Conservation (phyloP, 2,797 vertebrate genomes). For the Harpagifer antarcticus region DNA sequence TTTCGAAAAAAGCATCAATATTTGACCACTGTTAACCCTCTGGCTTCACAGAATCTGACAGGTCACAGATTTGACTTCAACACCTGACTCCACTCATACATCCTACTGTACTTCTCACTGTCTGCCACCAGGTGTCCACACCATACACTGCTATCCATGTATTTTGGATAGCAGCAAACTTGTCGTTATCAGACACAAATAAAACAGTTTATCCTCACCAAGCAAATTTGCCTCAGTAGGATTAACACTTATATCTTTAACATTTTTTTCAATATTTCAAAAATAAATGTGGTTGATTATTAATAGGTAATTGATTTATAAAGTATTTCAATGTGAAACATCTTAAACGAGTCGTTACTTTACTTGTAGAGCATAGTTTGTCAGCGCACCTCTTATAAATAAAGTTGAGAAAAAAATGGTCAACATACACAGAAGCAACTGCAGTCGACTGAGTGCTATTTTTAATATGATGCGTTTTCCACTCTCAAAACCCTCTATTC, state of each 20-base stretch:
- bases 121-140: constrained; percentile 50
- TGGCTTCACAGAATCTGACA: neutral
- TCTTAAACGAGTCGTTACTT: no score
- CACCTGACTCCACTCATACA: neutral
- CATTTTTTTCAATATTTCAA: no score
- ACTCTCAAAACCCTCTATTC: neutral
- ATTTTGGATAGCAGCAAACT: neutral
- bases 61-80: neutral
- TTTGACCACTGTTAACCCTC: neutral
- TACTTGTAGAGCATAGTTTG: no score
- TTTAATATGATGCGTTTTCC: neutral
- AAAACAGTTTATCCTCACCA: no score
- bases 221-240: no score
- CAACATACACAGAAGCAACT: neutral
- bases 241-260: no score
- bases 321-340: no score
- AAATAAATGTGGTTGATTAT: no score
- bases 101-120: neutral
- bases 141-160: neutral
- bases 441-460: neutral
- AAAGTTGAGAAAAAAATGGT: no score
- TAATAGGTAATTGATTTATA: no score
- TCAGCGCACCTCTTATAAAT: no score
- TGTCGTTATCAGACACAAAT: no score
- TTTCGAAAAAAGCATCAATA: neutral